Base-by-base conservation (phyloP, 2,888 invertebrate genomes). In the Tubulanus polymorphus region DNA sequence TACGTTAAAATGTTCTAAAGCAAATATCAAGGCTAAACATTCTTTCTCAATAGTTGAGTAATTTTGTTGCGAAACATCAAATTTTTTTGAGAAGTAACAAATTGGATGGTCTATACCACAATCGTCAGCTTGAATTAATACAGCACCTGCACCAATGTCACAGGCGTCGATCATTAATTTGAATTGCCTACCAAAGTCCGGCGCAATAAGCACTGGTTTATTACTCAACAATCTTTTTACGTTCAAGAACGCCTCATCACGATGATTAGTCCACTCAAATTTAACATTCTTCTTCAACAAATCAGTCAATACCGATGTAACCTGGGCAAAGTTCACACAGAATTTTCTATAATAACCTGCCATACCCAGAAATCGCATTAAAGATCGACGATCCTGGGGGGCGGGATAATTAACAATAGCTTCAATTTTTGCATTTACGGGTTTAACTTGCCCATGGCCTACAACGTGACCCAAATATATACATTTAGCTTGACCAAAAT, bases 51-150 rank as follows among this genome's bases (percentile, higher is more conserved):
- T 35, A 2, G 48, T 23, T 3, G 53, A 47, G 29, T 51, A 51
- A 25, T 55, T 55, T 8, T 3, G n/a, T 20, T 55, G 37, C 26
- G 41, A 51, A 2, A n/a, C 18, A 30, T 50, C n/a, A 20, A 55
- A 41, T 23, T 51, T 55, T 18, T 28, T 51, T 6, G 29, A 37
- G n/a, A 37, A 37, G 32, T 37, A 51, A 6, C 26, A 25, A 2
- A 55, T 46, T 27, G 55, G 55, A 20, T 55, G 55, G 3, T 55
- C 55, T 5, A 50, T 2, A 2, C 51, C 51, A 37, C 29, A 3
- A 3, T 28, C 23, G 32, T 51, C 51, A 8, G 27, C 23, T 35
- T 55, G 55, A 6, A 37, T 45, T 28, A 55, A 23, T 20, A 55
- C 50, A 23, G 51, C 55, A 8, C 55, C 55, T 1, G 30, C 18